These are phyloP conservation scores for Spatulosminthurus flaviceps DNA, from an alignment of 2,888 invertebrate genomes.

Conservation along the genomic window DNA sequence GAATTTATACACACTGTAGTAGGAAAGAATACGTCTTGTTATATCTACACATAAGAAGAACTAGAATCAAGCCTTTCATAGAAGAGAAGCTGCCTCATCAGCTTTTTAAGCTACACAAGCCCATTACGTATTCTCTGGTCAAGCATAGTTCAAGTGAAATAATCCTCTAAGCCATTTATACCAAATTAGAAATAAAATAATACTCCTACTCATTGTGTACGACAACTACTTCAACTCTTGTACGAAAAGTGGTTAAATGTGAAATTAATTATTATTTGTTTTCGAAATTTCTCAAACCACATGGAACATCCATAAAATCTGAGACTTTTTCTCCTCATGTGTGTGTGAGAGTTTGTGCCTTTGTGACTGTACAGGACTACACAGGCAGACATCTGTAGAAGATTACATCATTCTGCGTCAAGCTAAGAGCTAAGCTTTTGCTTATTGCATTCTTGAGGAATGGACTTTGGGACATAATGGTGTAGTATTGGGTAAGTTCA, in stretches of 20 bases:
- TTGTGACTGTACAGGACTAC: too few relatives aligned
- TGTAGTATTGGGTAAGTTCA: not conserved
- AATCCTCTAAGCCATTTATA: conserved; percentile 7
- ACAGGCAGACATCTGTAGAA: not conserved
- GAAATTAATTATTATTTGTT: conserved; percentile 9
- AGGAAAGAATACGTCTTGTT: not conserved
- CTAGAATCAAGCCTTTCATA: not conserved
- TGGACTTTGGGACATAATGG: conserved; percentile 7
- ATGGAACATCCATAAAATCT: not conserved
- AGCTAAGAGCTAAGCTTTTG: not conserved
- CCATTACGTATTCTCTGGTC: conserved; percentile 24
- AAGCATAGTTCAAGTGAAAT: conserved; percentile 30
- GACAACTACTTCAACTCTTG: too few relatives aligned
- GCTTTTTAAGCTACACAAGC: not conserved
- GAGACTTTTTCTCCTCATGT: too few relatives aligned
- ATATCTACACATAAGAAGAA: not conserved
- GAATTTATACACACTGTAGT: too few relatives aligned
- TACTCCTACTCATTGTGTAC: not conserved
- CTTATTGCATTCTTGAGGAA: not conserved
- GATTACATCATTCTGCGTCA: conserved; percentile 18
- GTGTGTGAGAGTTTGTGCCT: too few relatives aligned
- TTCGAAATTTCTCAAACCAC: conserved; percentile 10
- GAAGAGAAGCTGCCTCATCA: not conserved
- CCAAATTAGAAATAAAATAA: not conserved
- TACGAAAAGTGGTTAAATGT: not conserved